Evolutionary conservation across 2,113 vertebrate genomes (phyloP), one percentile per base, ranked within the genome.

Genomic region (Ceyx melanurus): DNA sequence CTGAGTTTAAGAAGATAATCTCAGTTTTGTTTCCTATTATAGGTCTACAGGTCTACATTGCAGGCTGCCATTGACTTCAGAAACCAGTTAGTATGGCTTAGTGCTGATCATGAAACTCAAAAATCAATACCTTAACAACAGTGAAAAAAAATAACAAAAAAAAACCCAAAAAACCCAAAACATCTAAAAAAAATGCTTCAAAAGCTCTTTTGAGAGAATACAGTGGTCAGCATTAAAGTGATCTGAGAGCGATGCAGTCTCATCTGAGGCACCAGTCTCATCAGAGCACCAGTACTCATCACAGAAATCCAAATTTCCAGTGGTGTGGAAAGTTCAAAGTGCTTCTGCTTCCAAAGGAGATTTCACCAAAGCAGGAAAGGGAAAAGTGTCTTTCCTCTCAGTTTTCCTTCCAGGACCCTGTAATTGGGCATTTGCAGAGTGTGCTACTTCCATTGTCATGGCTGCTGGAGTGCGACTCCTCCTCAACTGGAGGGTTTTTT

Each of bases 391-490:
- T 64, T 70, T 81, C 9, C 42, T 64, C 50, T 76, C 0, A 1
- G 16, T 85, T 91, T 15, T 56, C 16, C 5, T 66, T 83, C 46
- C 33, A 37, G 21, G 64, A 21, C 12, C 28, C 23, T 50, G 4
- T 37, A 66, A 56, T 1, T 29, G 50, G 61, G 11, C 25, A 37
- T 88, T 86, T 92, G 33, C 33, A 50, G 62, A 40, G 40, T 7
- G 13, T 19, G 1, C 0, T 86, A 80, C 35, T 73, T 2, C 1
- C 15, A 25, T 42, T 5, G 3, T 37, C 2, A 3, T 68, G 45
- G 29, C 75, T 72, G 75, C 46, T 82, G 83, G 31, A 53, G 10
- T 5, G 4, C 79, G 57, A 51, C n/a, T 82, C 61, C 23, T 84
- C 23, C 28, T 83, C 73, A 70, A 71, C 9, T 8, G 4, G 35